phyloP scores from a whole-genome alignment of 2,113 vertebrate species.

The Tetraodon nigroviridis region DNA sequence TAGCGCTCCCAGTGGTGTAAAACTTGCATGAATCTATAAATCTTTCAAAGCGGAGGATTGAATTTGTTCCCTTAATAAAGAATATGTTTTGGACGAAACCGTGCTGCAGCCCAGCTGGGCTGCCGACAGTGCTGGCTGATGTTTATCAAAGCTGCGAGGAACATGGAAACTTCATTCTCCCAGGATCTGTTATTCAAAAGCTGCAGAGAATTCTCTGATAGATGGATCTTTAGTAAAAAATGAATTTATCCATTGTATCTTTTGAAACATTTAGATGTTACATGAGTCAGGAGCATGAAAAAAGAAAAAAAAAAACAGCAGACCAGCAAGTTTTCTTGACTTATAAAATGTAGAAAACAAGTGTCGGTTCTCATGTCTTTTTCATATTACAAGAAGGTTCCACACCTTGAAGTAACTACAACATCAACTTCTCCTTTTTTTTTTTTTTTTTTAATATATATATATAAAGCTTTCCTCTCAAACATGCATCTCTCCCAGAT shows the following conservation, averaged over 20 bases:
- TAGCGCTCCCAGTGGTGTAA: constrained; percentile 83
- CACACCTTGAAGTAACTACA: constrained; percentile 6
- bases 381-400: constrained; percentile 26
- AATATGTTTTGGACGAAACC: constrained; percentile 71
- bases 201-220: constrained; percentile 40
- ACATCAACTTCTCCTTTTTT: constrained; percentile 6
- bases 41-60: constrained; percentile 80
- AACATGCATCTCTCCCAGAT: constrained; percentile 41
- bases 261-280: constrained; percentile 56
- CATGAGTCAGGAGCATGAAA: constrained; percentile 2
- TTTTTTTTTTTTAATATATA: too few relatives aligned
- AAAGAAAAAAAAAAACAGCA: constrained; percentile 11
- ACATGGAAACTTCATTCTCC: constrained; percentile 70
- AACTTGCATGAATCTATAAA: constrained; percentile 91
- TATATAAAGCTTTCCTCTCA: constrained; percentile 31
- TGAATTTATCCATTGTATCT: constrained; percentile 58
- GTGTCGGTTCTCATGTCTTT: constrained; percentile 14
- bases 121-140: constrained; percentile 67
- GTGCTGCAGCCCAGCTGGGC: constrained; percentile 52
- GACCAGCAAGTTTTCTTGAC: constrained; percentile 12
- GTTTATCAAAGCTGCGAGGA: constrained; percentile 79
- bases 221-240: constrained; percentile 60
- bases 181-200: constrained; percentile 71
- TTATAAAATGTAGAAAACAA: constrained; percentile 31
- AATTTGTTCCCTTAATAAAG: constrained; percentile 77